Evolutionary conservation across 2,113 vertebrate species (phyloP).

Genomic region (Copsychus sechellarum): DNA sequence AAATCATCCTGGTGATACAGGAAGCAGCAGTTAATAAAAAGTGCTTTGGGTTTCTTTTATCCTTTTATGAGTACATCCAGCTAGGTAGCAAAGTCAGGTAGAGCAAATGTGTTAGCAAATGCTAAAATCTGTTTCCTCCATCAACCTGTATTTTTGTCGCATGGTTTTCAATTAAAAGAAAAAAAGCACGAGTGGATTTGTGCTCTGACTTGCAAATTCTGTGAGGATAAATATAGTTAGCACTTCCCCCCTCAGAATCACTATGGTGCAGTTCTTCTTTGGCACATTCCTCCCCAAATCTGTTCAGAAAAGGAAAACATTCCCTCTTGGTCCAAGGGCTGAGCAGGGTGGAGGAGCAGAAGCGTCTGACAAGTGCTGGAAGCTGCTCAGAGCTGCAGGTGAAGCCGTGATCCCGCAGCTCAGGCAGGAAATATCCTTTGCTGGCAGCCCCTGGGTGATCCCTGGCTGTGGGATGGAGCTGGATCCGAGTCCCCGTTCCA

Average conservation of each 20-base stretch:
- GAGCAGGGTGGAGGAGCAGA: not conserved
- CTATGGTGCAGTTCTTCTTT: not conserved
- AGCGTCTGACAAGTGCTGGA: not conserved
- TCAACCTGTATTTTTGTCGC: not conserved
- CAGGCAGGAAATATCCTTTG: not conserved
- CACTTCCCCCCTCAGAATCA: not conserved
- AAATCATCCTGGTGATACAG: not conserved
- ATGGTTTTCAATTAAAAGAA: not conserved
- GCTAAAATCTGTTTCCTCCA: not conserved
- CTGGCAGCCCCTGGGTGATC: not conserved
- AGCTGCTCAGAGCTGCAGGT: not conserved
- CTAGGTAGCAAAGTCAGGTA: not conserved
- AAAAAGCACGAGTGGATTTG: not conserved
- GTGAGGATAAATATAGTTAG: not conserved
- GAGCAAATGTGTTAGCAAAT: not conserved
- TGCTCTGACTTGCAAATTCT: slow-evolving; percentile 12
- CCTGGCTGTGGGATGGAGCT: not conserved
- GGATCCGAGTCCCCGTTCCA: rapidly evolving
- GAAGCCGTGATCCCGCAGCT: not conserved
- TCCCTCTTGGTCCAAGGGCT: not conserved
- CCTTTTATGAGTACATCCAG: not conserved
- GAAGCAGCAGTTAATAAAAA: not conserved
- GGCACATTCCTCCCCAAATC: not conserved
- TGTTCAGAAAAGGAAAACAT: not conserved
- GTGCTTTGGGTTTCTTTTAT: not conserved